Conservation (phyloP, 2,888 invertebrate species). For the Masnerella sp. region DNA sequence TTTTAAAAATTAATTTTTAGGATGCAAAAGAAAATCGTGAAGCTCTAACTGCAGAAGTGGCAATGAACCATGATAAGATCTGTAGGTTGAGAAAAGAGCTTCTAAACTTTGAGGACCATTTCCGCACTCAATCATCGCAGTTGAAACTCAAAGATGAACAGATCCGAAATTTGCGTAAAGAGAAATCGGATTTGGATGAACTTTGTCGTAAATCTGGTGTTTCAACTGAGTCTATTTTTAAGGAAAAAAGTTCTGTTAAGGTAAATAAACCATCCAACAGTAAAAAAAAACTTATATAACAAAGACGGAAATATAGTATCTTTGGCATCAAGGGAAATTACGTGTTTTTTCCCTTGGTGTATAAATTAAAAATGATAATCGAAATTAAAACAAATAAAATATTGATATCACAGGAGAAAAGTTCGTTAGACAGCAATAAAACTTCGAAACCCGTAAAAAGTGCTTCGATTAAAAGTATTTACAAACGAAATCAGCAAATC, state of each 20-base stretch:
- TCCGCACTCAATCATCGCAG: slow-evolving; percentile 77
- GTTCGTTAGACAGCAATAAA: slow-evolving; percentile 13
- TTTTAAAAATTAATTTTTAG: slow-evolving; percentile 21
- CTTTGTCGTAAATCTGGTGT: slow-evolving; percentile 4
- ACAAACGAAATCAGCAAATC: slow-evolving; percentile 36
- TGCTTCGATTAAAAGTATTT: slow-evolving; percentile 23
- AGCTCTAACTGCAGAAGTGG: slow-evolving; percentile 80
- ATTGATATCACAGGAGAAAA: slow-evolving; percentile 39
- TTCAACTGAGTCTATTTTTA: not conserved
- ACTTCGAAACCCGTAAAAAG: slow-evolving; percentile 34
- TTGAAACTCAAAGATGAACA: slow-evolving; percentile 73
- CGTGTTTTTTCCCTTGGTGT: too few relatives aligned
- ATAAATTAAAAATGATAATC: too few relatives aligned
- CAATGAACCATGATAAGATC: slow-evolving; percentile 80
- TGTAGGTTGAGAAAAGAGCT: slow-evolving; percentile 79
- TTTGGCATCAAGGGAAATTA: too few relatives aligned
- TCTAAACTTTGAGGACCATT: slow-evolving; percentile 80
- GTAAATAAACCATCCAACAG: too few relatives aligned
- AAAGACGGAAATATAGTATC: not conserved
- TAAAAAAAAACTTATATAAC: not conserved
- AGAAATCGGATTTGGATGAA: slow-evolving; percentile 23
- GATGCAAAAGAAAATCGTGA: slow-evolving; percentile 34
- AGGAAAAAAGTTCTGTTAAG: slow-evolving; percentile 26
- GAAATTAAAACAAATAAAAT: slow-evolving; percentile 21
- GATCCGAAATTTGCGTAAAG: slow-evolving; percentile 42